Evolutionary conservation across 2,113 vertebrate genomes (phyloP).

Genomic region (Pterocles gutturalis): DNA sequence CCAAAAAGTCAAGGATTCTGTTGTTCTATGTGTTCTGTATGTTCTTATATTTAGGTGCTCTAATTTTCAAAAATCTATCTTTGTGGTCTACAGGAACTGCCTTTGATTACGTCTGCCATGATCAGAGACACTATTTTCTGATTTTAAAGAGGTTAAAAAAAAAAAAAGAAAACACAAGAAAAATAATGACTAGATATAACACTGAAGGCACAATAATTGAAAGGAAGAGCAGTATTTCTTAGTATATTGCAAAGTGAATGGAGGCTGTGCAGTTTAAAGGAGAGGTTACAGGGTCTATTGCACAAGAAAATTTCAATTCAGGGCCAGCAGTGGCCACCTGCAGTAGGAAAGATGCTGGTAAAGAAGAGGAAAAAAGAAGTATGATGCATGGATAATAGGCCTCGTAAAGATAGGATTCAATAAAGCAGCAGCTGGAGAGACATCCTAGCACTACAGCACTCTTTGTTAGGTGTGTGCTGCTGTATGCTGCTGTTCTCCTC

Average conservation of each 20-base stretch:
- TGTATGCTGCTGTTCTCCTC: background rate
- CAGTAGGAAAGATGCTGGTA: background rate
- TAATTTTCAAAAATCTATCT: background rate
- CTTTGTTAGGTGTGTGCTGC: background rate
- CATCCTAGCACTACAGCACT: background rate
- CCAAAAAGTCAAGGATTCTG: background rate
- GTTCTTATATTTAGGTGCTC: background rate
- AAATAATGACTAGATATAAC: constrained; percentile 4
- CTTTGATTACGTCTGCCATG: background rate
- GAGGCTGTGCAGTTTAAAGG: constrained; percentile 6
- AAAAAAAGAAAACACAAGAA: background rate
- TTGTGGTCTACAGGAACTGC: background rate
- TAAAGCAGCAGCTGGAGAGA: constrained; percentile 9
- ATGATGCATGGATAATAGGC: constrained; percentile 12
- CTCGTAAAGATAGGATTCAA: background rate
- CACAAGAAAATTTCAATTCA: constrained; percentile 40
- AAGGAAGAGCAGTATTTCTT: constrained; percentile 5
- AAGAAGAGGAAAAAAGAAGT: background rate
- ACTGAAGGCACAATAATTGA: background rate
- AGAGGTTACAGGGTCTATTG: constrained; percentile 32
- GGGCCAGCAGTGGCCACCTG: constrained; percentile 8
- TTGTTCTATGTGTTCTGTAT: background rate
- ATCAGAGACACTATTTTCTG: background rate
- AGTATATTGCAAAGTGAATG: background rate
- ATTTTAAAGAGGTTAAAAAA: background rate